Conservation (phyloP, 35 echinoderm and acorn worm genomes). For the Anneissia japonica region DNA sequence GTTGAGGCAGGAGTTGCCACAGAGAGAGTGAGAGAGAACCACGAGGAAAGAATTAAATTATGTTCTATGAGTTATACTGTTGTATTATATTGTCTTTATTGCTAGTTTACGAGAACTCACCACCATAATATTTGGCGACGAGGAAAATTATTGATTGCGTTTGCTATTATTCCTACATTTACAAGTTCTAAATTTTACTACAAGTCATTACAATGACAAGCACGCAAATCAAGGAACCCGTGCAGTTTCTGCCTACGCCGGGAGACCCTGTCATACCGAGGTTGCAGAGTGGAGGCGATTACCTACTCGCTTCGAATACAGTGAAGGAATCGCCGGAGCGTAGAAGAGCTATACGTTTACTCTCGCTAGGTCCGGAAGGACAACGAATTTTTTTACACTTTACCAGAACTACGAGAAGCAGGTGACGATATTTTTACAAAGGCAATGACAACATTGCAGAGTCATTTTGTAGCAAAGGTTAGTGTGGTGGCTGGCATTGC, state of each 20-base stretch:
- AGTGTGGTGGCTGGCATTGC: constrained; percentile 4
- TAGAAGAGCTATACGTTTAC: background rate
- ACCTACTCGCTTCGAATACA: background rate
- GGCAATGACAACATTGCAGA: background rate
- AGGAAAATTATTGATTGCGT: no score
- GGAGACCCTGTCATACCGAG: background rate
- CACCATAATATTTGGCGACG: no score
- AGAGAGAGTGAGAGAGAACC: no score
- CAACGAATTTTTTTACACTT: constrained; percentile 8
- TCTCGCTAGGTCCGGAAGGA: constrained; percentile 12
- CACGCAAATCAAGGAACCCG: background rate
- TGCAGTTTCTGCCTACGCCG: background rate
- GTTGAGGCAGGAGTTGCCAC: no score
- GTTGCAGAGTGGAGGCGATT: constrained; percentile 2
- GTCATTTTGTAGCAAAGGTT: background rate
- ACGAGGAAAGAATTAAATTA: no score
- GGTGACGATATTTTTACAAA: background rate
- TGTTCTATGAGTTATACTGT: no score
- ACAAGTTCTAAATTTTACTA: no score
- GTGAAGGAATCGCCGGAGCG: background rate
- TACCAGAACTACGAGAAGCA: background rate
- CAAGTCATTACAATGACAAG: no score
- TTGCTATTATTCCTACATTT: no score
- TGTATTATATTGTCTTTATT: no score
- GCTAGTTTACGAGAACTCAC: no score